Evolutionary conservation across 2,797 vertebrate species (phyloP).

Genomic region (Mormyrops boulengeri): DNA sequence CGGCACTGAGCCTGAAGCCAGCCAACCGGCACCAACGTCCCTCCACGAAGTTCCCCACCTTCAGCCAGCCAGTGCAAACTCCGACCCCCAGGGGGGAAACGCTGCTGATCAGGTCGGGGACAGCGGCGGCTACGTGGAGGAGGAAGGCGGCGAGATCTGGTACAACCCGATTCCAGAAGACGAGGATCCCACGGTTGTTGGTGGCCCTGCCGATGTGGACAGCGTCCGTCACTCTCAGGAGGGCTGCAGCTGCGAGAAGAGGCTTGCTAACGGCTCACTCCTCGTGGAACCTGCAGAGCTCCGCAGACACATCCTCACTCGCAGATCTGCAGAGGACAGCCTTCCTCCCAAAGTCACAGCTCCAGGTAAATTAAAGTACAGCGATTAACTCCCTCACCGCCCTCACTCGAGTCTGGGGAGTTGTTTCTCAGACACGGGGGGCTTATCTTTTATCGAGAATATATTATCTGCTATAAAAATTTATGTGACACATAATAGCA

Average conservation of each 20-base stretch:
- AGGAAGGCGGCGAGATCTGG: constrained; percentile 97
- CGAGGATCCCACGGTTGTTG: constrained; percentile 57
- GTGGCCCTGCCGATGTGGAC: constrained; percentile 33
- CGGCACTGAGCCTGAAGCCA: constrained; percentile 47
- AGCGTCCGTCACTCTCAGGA: constrained; percentile 22
- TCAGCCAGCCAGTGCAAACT: constrained; percentile 26
- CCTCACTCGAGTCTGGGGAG: neutral
- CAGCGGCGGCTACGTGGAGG: constrained; percentile 82
- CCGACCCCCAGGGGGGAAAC: constrained; percentile 22
- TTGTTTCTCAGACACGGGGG: neutral
- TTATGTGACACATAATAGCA: neutral
- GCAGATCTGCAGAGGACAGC: constrained; percentile 66
- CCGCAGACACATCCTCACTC: constrained; percentile 57
- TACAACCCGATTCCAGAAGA: constrained; percentile 98
- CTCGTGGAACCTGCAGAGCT: constrained; percentile 58
- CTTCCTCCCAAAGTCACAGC: constrained; percentile 49
- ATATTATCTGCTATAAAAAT: neutral
- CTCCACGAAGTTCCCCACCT: constrained; percentile 46
- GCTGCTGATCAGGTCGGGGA: constrained; percentile 69
- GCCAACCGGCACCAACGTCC: constrained; percentile 30
- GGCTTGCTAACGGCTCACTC: constrained; percentile 46
- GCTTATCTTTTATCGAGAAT: neutral
- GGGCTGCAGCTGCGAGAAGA: constrained; percentile 40
- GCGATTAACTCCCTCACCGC: neutral
- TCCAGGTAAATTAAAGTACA: constrained; percentile 61